Base-by-base conservation (phyloP, 2,113 vertebrate species). In the Rallus limicola region DNA sequence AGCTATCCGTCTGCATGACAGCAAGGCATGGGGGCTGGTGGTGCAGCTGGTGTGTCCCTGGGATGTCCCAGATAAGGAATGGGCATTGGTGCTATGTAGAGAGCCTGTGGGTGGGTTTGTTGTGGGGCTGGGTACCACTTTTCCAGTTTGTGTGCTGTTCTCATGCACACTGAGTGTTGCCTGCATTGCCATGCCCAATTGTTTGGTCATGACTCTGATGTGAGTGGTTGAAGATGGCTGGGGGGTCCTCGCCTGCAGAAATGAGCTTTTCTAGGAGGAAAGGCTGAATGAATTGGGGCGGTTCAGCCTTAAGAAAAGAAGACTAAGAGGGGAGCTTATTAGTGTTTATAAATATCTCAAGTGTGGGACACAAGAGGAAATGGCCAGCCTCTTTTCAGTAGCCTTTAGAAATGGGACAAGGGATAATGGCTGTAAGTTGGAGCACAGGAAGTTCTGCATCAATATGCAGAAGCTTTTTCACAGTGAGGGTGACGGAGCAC, bases 181-280 rank as follows among this genome's bases (percentile, higher is more conserved):
- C 4, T 2, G 21, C 3, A 3, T 11, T 6, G 1, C 36, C 10
- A 0, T 36, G 19, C 31, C 48, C 4, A 1, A 6, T 11, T 19
- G 3, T 19, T n/a, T 10, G 2, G 21, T 24, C 10, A 1, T 1
- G 1, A n/a, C 34, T 20, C 12, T 0, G 2, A 31, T 14, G 18
- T 0, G 0, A 63, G 5, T 13, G 48, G 69, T 25, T 0, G 0
- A 42, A n/a, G 48, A n/a, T 64, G 48, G 56, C 31, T 2, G 3
- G 18, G 16, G 13, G 8, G 13, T 58, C 28, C 13, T 75, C 48
- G 29, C 24, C 31, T 38, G 55, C 31, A 63, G 34, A 60, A 69
- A 44, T 44, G 16, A 44, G 16, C 16, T 16, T 44, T 44, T 44
- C 42, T 17, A 44, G 42, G 42, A 44, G 42, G 42, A 44, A 44